Evolutionary conservation across 2,113 vertebrate species (phyloP).

Genomic region (Peromyscus leucopus): DNA sequence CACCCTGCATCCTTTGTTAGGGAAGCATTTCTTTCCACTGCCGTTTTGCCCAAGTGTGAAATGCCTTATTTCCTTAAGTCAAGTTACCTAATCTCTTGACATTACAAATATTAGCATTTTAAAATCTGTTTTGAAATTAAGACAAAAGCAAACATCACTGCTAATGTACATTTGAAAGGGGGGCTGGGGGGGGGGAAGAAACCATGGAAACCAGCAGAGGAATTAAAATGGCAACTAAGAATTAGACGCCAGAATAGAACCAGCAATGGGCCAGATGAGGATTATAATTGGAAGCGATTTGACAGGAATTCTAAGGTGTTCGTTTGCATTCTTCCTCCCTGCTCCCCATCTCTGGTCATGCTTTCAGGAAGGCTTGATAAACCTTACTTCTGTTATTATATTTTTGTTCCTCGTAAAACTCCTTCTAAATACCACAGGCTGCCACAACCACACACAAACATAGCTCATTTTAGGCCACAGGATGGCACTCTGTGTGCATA

Average conservation of each 20-base stretch:
- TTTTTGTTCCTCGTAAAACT: slow-evolving; percentile 26
- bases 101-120: slow-evolving; percentile 75
- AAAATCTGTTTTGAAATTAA: slow-evolving; percentile 81
- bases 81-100: slow-evolving; percentile 73
- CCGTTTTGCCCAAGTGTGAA: slow-evolving; percentile 69
- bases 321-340: background rate
- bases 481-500: slow-evolving; percentile 81
- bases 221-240: slow-evolving; percentile 70
- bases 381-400: slow-evolving; percentile 26
- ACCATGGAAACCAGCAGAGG: slow-evolving; percentile 74
- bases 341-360: background rate
- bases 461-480: slow-evolving; percentile 78
- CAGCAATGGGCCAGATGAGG: slow-evolving; percentile 61
- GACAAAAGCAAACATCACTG: slow-evolving; percentile 77
- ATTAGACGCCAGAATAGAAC: slow-evolving; percentile 57
- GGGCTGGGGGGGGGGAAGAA: background rate
- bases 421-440: slow-evolving; percentile 45
- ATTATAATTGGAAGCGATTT: background rate
- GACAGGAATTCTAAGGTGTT: slow-evolving; percentile 22
- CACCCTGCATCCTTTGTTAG: slow-evolving; percentile 11
- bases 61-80: slow-evolving; percentile 73
- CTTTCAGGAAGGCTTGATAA: background rate
- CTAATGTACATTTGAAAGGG: slow-evolving; percentile 53
- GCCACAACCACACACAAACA: slow-evolving; percentile 53
- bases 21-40: slow-evolving; percentile 34